phyloP scores from a whole-genome alignment of 2,113 vertebrate species.

The Globicephala melas region DNA sequence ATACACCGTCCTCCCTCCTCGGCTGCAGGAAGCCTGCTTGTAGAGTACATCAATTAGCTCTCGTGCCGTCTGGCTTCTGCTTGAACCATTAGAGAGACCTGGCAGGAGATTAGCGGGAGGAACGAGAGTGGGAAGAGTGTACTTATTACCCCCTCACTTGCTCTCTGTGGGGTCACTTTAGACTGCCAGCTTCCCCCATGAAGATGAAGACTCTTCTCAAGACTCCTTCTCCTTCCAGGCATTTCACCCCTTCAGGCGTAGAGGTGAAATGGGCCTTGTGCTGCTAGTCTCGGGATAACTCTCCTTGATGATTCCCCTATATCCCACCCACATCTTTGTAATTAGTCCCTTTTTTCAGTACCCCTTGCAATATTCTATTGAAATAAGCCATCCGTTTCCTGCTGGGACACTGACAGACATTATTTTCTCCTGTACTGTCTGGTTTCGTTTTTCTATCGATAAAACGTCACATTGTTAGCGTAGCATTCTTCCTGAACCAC shows the following conservation, averaged over 20 bases:
- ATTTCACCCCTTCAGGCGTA: not conserved
- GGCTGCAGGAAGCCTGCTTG: not conserved
- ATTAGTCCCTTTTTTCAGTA: not conserved
- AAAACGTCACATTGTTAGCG: not conserved
- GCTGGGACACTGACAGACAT: not conserved
- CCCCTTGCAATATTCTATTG: not conserved
- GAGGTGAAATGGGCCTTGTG: not conserved
- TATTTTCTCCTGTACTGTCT: not conserved
- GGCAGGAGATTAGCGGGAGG: not conserved
- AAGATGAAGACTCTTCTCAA: not conserved
- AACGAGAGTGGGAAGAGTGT: not conserved
- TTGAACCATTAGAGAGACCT: not conserved
- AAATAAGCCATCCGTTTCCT: not conserved
- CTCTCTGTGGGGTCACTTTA: not conserved
- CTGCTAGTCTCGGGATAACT: not conserved
- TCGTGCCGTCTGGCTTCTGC: not conserved
- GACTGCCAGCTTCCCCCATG: not conserved
- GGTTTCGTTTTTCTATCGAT: not conserved
- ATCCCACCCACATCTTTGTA: not conserved
- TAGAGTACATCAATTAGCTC: not conserved
- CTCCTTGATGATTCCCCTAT: not conserved
- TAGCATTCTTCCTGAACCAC: not conserved
- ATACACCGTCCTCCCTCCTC: not conserved
- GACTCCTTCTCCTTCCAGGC: not conserved
- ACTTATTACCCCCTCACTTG: not conserved